phyloP scores from a whole-genome alignment of 2,797 vertebrate species.

The Ammospiza maritima region DNA sequence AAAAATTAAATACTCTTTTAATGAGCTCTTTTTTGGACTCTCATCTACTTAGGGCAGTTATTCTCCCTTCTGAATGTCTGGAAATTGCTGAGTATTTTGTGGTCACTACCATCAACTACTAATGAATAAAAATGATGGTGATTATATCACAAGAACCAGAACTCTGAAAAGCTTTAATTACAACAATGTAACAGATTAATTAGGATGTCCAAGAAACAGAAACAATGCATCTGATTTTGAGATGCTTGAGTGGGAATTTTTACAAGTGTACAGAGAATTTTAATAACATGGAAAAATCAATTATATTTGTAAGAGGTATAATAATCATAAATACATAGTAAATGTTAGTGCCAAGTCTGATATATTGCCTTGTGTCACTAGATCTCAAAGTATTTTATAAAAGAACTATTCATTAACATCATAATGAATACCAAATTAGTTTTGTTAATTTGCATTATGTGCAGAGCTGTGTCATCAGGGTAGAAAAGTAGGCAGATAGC shows the following conservation, averaged over 20 bases:
- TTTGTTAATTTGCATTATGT: conserved; percentile 25
- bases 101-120: conserved; percentile 41
- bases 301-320: conserved; percentile 43
- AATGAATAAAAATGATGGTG: conserved; percentile 61
- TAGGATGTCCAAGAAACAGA: conserved; percentile 40
- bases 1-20: conserved; percentile 3
- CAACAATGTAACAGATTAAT: conserved; percentile 63
- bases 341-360: conserved; percentile 14
- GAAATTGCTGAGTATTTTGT: conserved; percentile 37
- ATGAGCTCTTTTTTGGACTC: conserved; percentile 7
- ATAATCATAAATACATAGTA: conserved; percentile 48
- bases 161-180: conserved; percentile 52
- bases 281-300: conserved; percentile 39
- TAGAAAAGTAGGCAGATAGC: neutral
- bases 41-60: neutral
- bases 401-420: conserved; percentile 35
- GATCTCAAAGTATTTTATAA: conserved; percentile 29
- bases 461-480: neutral
- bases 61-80: conserved; percentile 14
- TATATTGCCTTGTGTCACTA: conserved; percentile 11
- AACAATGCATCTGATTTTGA: conserved; percentile 43
- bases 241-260: conserved; percentile 8
- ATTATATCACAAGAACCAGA: conserved; percentile 31
- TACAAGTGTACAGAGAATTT: conserved; percentile 17
- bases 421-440: conserved; percentile 18